These are phyloP conservation scores for Chymomyza caudatula DNA, from an alignment of 2,888 invertebrate species.

Conservation along the genomic window DNA sequence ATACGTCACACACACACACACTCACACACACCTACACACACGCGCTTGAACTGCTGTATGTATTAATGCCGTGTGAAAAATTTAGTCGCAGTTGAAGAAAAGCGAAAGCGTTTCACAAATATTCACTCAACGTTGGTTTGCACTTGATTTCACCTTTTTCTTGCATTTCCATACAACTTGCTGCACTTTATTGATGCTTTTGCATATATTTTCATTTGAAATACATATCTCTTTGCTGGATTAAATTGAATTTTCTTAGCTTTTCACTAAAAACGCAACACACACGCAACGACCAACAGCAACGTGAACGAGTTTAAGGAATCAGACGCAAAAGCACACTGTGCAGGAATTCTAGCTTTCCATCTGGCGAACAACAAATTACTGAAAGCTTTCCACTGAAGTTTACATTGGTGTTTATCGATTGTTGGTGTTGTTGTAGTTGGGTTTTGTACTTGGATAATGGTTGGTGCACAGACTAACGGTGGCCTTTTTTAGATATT, in stretches of 20 bases:
- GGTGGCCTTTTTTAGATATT: too few relatives aligned
- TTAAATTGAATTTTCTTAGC: conserved; percentile 31
- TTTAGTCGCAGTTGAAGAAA: conserved; percentile 50
- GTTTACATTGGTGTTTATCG: conserved; percentile 41
- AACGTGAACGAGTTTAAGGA: conserved; percentile 65
- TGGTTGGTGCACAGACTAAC: background rate
- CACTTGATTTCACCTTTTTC: background rate
- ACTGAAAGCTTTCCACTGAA: conserved; percentile 32
- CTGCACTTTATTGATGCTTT: background rate
- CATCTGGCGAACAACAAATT: conserved; percentile 40
- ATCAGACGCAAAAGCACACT: conserved; percentile 69
- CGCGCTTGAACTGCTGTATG: background rate
- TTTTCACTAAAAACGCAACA: conserved; percentile 6
- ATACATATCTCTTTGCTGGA: conserved; percentile 29
- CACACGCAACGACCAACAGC: conserved; percentile 55
- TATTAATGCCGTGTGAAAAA: conserved; percentile 46
- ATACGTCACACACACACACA: conserved; percentile 20
- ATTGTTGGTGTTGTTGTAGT: conserved; percentile 20
- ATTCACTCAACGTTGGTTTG: background rate
- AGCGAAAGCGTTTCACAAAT: conserved; percentile 38
- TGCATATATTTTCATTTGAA: conserved; percentile 11
- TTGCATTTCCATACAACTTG: conserved; percentile 1
- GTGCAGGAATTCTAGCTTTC: conserved; percentile 63
- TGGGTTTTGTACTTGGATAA: background rate
- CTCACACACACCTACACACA: conserved; percentile 26